Conservation (phyloP, 1,140 invertebrate genomes). For the Microplitis demolitor region DNA sequence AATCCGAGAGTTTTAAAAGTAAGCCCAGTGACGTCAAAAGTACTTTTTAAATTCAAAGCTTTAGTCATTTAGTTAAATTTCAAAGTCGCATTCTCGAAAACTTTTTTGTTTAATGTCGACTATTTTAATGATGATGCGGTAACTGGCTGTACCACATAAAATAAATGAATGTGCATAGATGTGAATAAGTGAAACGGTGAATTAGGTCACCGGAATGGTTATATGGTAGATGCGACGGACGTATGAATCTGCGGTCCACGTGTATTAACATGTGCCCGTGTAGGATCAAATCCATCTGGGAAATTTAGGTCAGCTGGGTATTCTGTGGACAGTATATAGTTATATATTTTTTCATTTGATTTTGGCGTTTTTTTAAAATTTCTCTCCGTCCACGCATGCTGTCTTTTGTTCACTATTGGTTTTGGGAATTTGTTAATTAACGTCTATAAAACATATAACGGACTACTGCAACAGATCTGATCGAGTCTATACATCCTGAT, state of each 20-base stretch:
- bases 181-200: not conserved
- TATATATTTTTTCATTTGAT: not conserved
- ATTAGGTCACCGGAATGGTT: not conserved
- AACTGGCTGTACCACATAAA: not conserved
- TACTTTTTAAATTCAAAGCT: not conserved
- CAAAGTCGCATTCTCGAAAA: too few relatives aligned
- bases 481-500: not conserved
- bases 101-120: not conserved
- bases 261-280: not conserved
- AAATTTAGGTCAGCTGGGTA: not conserved
- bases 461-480: not conserved
- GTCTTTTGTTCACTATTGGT: not conserved
- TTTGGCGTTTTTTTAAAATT: not conserved
- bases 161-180: not conserved
- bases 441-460: not conserved
- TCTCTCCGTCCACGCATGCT: not conserved
- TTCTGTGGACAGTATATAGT: not conserved
- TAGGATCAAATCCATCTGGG: not conserved
- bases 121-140: not conserved
- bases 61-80: too few relatives aligned
- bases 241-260: not conserved
- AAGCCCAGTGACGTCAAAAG: not conserved
- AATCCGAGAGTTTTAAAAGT: not conserved
- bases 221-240: not conserved
- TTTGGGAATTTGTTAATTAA: constrained; percentile 9